Evolutionary conservation across 2,113 vertebrate species (phyloP), one percentile per base, ranked within the genome.

Genomic region (Cnemophilus loriae): DNA sequence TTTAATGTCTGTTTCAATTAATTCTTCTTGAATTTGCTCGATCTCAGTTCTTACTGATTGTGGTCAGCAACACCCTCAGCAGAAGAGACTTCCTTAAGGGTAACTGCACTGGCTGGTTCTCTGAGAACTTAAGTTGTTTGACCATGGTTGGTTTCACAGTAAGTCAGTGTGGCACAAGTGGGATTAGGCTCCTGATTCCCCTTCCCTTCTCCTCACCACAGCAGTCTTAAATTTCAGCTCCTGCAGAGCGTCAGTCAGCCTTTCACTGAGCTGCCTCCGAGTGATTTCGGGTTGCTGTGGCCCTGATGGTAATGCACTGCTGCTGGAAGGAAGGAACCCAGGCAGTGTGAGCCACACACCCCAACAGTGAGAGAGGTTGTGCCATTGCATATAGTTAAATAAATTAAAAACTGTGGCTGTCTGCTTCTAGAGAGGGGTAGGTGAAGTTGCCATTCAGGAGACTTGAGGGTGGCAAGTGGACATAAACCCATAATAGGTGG

Each of bases 321-420:
- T 93, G 75, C 71, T 77, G 49, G 64, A 21, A 46, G 71, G 39
- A 37, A 30, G 42, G 50, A 76, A 42, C n/a, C 32, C 69, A 61
- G 69, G 3, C 49, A 65, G n/a, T 1, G 16, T 5, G 17, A 59
- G 33, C 75, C 44, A 16, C 0, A 0, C 20, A 22, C 2, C 2
- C 32, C 30, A 70, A 13, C 8, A 11, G 23, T 55, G 59, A 39
- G 55, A 75, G 30, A 32, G 28, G 5, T 52, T 8, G 14, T 61
- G 41, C 21, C 0, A 1, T 42, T 85, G 42, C 53, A 10, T 41
- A 12, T 64, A 55, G 50, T 85, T 63, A 89, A 78, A 82, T 65
- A 70, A 90, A 21, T 28, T 33, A 37, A 35, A 82, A 77, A 30
- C 33, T 17, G 24, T 37, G 64, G 8, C 56, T 19, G 44, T 9